Base-by-base conservation (phyloP, 2,888 invertebrate genomes). In the Schizotus pectinicornis region DNA sequence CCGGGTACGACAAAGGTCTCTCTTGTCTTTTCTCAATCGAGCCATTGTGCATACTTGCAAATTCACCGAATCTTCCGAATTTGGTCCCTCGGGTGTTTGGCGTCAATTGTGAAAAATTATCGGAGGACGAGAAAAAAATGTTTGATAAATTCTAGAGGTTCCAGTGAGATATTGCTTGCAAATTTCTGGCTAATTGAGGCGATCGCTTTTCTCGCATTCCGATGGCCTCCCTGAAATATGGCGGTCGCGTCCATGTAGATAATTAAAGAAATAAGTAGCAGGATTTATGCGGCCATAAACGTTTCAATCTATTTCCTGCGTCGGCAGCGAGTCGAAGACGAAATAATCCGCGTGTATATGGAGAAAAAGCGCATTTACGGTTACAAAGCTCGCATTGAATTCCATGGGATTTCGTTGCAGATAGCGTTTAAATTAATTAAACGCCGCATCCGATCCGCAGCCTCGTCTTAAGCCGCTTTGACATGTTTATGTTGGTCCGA, bases 361-460 rank as follows among this genome's bases (percentile, higher is more conserved):
- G 60, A 64, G 52, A 41, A 62, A 65, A 63, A 62, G 59, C 60
- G 49, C 59, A 64, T 67, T 65, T 63, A 64, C 65, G 61, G 56
- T 65, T 67, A 67, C 67, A 68, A 67, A 67, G 67, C 65, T 59
- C 59, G 62, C 62, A 67, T 62, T 71, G 68, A 71, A 70, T 68
- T 72, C 68, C 12, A 3, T 31, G 56, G 70, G 65, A 68, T 69
- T 70, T 65, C 63, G 61, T 47, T 50, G 46, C 61, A 67, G 69
- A 71, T 69, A 70, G 69, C 66, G 67, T 69, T 70, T 66, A 71
- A 73, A 73, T 73, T 73, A 73, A 73, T 73, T 72, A 73, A 72
- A 67, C 66, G 63, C 66, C 67, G 66, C 69, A 69, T 68, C 65
- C 6, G 41, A 48, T 41, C 39, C 41, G 38, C 38, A 54, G 45